These are phyloP conservation scores for Trissolcus japonicus DNA, from an alignment of 2,888 invertebrate genomes.

Conservation along the genomic window DNA sequence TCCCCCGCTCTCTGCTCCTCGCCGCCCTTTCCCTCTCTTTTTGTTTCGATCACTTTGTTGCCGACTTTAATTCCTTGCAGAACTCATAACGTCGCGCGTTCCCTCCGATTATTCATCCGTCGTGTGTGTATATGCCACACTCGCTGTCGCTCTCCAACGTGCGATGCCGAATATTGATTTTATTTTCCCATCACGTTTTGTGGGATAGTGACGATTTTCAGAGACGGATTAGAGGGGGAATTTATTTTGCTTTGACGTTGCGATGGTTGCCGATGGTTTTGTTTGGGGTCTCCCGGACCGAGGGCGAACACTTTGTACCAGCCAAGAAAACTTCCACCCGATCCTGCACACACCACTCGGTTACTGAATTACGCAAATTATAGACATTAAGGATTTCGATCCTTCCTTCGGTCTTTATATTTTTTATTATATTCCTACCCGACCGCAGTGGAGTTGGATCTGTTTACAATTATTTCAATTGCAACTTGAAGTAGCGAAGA, in stretches of 20 bases:
- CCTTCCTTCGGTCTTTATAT: no score
- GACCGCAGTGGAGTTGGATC: no score
- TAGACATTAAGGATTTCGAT: no score
- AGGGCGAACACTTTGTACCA: not conserved
- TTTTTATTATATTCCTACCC: no score
- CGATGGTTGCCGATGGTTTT: conserved; percentile 38
- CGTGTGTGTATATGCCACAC: conserved; percentile 5
- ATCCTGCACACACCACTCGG: no score
- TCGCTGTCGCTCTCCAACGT: conserved; percentile 22
- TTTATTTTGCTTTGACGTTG: conserved; percentile 44
- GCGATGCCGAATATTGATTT: conserved; percentile 52
- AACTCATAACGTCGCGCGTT: conserved; percentile 32
- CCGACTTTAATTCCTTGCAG: conserved; percentile 43
- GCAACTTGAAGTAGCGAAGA: no score
- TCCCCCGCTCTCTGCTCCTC: conserved; percentile 2
- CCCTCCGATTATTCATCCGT: conserved; percentile 39
- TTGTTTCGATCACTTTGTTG: conserved; percentile 55
- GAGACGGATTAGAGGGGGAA: conserved; percentile 16
- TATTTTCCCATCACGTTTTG: conserved; percentile 53
- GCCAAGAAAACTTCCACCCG: no score
- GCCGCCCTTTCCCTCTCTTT: conserved; percentile 3
- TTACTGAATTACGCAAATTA: no score
- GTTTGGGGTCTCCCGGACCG: conserved; percentile 9
- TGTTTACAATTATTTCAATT: no score
- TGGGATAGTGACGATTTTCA: conserved; percentile 45